Evolutionary conservation across 2,797 vertebrate species (phyloP).

Genomic region (Sebastes trivittatus): DNA sequence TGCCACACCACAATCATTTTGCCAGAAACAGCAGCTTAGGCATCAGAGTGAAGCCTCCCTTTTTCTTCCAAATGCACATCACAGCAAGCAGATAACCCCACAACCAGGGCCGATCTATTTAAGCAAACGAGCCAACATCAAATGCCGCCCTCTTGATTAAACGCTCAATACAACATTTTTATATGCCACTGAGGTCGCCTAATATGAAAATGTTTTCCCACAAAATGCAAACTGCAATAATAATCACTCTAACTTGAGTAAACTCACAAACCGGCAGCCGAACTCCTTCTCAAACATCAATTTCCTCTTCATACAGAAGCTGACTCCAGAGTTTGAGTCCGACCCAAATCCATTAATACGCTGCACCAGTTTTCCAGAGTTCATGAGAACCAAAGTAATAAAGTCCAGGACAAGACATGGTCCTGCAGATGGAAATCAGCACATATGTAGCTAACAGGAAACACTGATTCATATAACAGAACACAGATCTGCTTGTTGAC

Average conservation of each 20-base stretch:
- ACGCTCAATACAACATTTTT: constrained; percentile 25
- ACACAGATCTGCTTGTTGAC: neutral
- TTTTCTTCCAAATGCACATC: constrained; percentile 43
- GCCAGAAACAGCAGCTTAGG: constrained; percentile 50
- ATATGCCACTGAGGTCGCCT: neutral
- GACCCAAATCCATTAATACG: constrained; percentile 27
- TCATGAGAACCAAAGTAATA: constrained; percentile 29
- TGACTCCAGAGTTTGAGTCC: constrained; percentile 6
- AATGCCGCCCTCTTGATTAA: neutral
- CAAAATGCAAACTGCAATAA: neutral
- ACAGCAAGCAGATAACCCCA: constrained; percentile 13
- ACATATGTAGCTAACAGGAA: neutral
- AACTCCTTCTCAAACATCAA: constrained; percentile 47
- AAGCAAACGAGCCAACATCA: constrained; percentile 13
- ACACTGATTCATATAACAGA: neutral
- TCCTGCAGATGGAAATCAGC: constrained; percentile 41
- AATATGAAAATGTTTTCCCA: constrained; percentile 3
- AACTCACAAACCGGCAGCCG: constrained; percentile 9
- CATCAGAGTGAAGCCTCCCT: constrained; percentile 21
- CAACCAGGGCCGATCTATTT: constrained; percentile 4
- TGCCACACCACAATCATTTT: constrained; percentile 30
- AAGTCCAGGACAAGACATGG: constrained; percentile 32
- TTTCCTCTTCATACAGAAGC: constrained; percentile 60
- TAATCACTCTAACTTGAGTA: constrained; percentile 7
- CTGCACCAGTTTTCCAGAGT: constrained; percentile 12